Conservation (phyloP, 2,888 invertebrate species). For the Syrista parreyssii region DNA sequence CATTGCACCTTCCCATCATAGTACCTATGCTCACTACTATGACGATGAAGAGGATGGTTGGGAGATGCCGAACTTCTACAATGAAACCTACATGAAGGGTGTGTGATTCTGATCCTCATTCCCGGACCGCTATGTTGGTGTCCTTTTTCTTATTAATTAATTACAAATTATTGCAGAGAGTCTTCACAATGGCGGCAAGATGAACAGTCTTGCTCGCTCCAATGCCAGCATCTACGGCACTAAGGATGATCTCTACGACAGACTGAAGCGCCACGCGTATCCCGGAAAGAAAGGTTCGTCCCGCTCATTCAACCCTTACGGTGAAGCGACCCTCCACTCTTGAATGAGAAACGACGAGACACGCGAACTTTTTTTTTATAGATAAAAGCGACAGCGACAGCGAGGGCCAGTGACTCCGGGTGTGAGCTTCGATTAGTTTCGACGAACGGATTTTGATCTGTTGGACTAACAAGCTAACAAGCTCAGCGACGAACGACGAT, state of each 20-base stretch:
- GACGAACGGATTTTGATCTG: not conserved
- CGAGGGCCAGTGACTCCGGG: slow-evolving; percentile 82
- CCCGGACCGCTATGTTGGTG: slow-evolving; percentile 3
- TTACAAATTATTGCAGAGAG: slow-evolving; percentile 67
- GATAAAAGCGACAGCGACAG: slow-evolving; percentile 96
- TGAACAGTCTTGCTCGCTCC: slow-evolving; percentile 92
- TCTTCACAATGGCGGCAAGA: slow-evolving; percentile 87
- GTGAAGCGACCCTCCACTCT: not conserved
- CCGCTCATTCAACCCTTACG: slow-evolving; percentile 8
- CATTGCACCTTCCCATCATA: slow-evolving; percentile 94
- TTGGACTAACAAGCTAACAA: slow-evolving; percentile 10
- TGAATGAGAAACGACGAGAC: slow-evolving; percentile 6
- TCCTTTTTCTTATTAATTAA: not conserved
- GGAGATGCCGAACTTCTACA: slow-evolving; percentile 98
- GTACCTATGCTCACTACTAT: slow-evolving; percentile 95
- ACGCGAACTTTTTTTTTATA: slow-evolving; percentile 67
- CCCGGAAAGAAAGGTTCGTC: slow-evolving; percentile 91
- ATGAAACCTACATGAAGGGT: slow-evolving; percentile 96
- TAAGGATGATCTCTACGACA: slow-evolving; percentile 94
- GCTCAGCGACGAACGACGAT: no score
- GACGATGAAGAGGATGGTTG: slow-evolving; percentile 96
- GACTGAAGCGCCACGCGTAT: slow-evolving; percentile 95
- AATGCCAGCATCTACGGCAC: slow-evolving; percentile 95
- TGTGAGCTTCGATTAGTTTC: slow-evolving; percentile 17
- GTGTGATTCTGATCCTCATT: slow-evolving; percentile 45